Percentiles rank a stretch among this genome's conserved stretches.
Conservation (phyloP, 2,113 vertebrate genomes). For the Otus sunia region DNA sequence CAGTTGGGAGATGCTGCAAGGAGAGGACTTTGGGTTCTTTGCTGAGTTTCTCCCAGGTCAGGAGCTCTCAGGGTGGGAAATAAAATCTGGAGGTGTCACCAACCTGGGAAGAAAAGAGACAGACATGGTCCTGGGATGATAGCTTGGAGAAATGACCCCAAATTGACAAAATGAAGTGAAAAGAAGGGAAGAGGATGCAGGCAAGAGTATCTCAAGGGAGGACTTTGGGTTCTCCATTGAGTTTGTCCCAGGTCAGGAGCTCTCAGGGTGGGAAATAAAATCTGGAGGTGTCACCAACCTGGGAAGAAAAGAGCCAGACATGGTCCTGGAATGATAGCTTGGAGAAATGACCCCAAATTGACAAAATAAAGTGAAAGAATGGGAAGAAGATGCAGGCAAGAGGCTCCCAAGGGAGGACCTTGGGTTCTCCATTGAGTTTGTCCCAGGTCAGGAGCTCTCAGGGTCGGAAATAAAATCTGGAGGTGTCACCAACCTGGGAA, state of each 20-base stretch:
- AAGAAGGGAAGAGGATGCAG: background rate
- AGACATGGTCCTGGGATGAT: background rate
- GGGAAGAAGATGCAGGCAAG: background rate
- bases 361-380: background rate
- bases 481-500: too few species aligned
- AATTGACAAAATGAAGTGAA: too few species aligned
- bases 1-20: too few species aligned
- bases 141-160: background rate
- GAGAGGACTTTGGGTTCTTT: background rate
- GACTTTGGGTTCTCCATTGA: rapidly evolving
- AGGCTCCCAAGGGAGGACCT: background rate
- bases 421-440: rapidly evolving
- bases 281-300: background rate
- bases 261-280: background rate
- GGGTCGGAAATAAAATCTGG: too few species aligned
- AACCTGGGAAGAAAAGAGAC: background rate
- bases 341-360: background rate
- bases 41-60: background rate
- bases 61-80: background rate
- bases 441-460: background rate
- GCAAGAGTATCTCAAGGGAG: background rate
- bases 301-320: background rate
- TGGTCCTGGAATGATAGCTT: background rate
- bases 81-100: background rate
- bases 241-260: background rate